Evolutionary conservation across 1,140 invertebrate species (phyloP), one percentile per base, ranked within the genome.

Genomic region (Drosophila gunungcola): DNA sequence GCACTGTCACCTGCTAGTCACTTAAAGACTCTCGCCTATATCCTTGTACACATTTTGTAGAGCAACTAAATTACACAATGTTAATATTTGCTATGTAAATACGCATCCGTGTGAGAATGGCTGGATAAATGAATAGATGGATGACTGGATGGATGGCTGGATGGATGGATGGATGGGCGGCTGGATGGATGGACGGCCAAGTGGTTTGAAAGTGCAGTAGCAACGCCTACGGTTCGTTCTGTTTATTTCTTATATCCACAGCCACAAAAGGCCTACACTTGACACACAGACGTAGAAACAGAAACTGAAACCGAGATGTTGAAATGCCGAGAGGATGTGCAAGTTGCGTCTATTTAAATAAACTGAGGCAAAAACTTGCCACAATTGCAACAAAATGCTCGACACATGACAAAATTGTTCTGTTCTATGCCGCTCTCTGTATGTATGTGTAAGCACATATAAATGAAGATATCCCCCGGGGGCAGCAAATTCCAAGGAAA

Each of bases 21-120:
- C 58, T 65, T 65, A 65, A 29, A 42, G 38, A 48, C 34, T 38
- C 60, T 68, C 46, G 60, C 46, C 64, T 38, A 68, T 65, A 68
- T 68, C 46, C 64, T 52, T 70, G 64, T 70, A 81, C 77, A 88
- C 76, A 83, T 83, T 85, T 80, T 69, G 73, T 73, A 72, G 63
- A 77, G 74, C 84, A 89, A 89, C 85, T 89, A 89, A 89, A 89
- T 89, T 89, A 84, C 84, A 84, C 84, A 80, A 89, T 80, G 85
- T 78, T 84, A 89, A 89, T 89, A 89, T 89, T 89, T 89, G 85
- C 55, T 49, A 68, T 58, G 73, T 60, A 76, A 75, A 75, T 76
- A 76, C 55, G 60, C 46, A 52, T 36, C 46, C 53, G 51, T 74
- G 58, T 69, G 38, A 78, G 62, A 46, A 61, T 60, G 54, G 53